These are phyloP conservation scores for Porphyrio hochstetteri DNA, from an alignment of 2,113 vertebrate genomes.

Conservation along the genomic window DNA sequence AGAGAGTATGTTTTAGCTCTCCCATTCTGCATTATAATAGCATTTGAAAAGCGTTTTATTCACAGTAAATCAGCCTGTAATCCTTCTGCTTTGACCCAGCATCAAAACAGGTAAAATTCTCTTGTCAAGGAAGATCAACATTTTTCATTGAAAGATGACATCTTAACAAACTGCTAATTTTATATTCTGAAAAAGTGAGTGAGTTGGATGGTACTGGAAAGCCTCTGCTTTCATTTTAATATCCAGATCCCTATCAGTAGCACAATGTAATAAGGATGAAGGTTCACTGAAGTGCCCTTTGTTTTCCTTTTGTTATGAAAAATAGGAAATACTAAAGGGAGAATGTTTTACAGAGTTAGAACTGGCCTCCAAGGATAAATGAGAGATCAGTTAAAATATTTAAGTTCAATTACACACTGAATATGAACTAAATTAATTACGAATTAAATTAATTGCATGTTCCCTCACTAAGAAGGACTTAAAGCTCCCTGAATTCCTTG, in stretches of 20 bases:
- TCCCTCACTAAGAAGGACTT: not conserved
- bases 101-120: conserved; percentile 35
- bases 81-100: not conserved
- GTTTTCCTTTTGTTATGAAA: conserved; percentile 53
- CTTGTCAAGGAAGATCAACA: conserved; percentile 23
- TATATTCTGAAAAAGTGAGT: conserved; percentile 20
- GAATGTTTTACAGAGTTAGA: conserved; percentile 7
- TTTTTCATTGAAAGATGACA: not conserved
- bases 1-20: not conserved
- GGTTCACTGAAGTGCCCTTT: conserved; percentile 24
- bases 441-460: not conserved
- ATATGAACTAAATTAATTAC: not conserved
- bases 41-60: not conserved
- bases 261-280: conserved; percentile 35
- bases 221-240: conserved; percentile 32
- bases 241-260: conserved; percentile 37
- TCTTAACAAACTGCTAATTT: conserved; percentile 7
- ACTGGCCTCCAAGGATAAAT: conserved; percentile 38
- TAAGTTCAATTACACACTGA: conserved; percentile 31
- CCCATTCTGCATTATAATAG: not conserved
- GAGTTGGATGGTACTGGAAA: not conserved
- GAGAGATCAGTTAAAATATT: conserved; percentile 49
- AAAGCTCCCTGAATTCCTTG: not conserved
- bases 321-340: conserved; percentile 22
- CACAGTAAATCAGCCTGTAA: not conserved